Evolutionary conservation across 2,888 invertebrate genomes (phyloP).

Genomic region (Drosophila picticornis): DNA sequence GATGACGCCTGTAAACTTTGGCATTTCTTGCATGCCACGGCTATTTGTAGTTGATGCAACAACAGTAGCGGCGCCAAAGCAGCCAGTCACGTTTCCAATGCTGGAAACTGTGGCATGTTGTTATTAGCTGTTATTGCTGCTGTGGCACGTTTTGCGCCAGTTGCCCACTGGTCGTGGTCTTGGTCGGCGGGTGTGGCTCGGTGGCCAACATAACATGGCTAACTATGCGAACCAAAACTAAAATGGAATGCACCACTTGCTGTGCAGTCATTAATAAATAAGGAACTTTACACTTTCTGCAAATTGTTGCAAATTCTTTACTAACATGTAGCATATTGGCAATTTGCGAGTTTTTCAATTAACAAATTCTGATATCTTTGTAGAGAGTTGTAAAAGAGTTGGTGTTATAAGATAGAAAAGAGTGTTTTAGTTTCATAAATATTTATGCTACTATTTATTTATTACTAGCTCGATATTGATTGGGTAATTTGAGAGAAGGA

Average conservation of each 20-base stretch:
- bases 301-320: constrained; percentile 21
- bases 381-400: neutral
- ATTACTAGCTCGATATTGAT: constrained; percentile 1
- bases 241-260: constrained; percentile 37
- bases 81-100: constrained; percentile 66
- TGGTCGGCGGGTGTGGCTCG: constrained; percentile 64
- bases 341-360: neutral
- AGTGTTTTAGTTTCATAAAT: neutral
- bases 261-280: neutral
- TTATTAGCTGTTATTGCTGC: constrained; percentile 19
- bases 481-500: neutral
- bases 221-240: constrained; percentile 30
- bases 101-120: constrained; percentile 70
- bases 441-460: neutral
- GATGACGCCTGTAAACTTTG: constrained; percentile 76
- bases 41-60: constrained; percentile 21
- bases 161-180: constrained; percentile 66
- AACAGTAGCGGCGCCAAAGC: constrained; percentile 60
- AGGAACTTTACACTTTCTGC: constrained; percentile 46
- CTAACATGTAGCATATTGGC: neutral
- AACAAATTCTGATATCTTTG: neutral
- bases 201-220: constrained; percentile 40
- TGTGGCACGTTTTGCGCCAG: constrained; percentile 57
- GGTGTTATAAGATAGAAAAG: neutral
- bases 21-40: constrained; percentile 44